Evolutionary conservation across 2,888 invertebrate species (phyloP).

Genomic region (Pegoplata infirma): DNA sequence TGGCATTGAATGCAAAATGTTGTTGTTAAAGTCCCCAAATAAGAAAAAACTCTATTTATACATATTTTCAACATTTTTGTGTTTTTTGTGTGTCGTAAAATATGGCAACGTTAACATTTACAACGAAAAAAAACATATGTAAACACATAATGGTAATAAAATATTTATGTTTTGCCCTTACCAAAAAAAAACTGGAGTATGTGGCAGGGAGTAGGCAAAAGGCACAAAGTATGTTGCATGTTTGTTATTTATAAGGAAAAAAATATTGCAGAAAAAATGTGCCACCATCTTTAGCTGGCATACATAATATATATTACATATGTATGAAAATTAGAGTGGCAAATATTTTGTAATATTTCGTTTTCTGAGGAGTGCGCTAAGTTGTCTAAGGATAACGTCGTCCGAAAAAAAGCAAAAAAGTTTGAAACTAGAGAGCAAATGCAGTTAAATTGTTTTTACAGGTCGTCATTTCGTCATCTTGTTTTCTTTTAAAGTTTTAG

Average conservation of each 20-base stretch:
- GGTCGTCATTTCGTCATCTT: too few species aligned
- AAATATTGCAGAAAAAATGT: background rate
- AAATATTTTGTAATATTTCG: too few species aligned
- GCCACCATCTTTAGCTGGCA: background rate
- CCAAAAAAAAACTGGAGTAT: too few species aligned
- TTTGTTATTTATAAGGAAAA: background rate
- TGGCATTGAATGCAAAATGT: conserved; percentile 23
- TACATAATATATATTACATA: too few species aligned
- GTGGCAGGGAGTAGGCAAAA: background rate
- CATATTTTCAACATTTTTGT: background rate
- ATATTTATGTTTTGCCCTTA: conserved; percentile 26
- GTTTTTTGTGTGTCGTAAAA: background rate
- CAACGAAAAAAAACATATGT: conserved; percentile 20
- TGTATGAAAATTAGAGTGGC: too few species aligned
- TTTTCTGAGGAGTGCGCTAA: too few species aligned
- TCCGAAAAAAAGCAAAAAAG: too few species aligned
- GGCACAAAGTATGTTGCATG: background rate
- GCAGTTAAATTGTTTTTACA: too few species aligned
- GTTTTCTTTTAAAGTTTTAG: too few species aligned
- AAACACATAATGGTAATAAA: conserved; percentile 38
- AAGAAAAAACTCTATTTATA: too few species aligned
- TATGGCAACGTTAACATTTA: conserved; percentile 14
- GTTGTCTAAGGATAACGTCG: too few species aligned
- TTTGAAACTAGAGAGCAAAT: too few species aligned
- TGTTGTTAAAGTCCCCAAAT: background rate